Percentiles rank a stretch among this genome's conserved stretches.
Evolutionary conservation across 2,113 vertebrate genomes (phyloP).

Genomic region (Nibea coibor): DNA sequence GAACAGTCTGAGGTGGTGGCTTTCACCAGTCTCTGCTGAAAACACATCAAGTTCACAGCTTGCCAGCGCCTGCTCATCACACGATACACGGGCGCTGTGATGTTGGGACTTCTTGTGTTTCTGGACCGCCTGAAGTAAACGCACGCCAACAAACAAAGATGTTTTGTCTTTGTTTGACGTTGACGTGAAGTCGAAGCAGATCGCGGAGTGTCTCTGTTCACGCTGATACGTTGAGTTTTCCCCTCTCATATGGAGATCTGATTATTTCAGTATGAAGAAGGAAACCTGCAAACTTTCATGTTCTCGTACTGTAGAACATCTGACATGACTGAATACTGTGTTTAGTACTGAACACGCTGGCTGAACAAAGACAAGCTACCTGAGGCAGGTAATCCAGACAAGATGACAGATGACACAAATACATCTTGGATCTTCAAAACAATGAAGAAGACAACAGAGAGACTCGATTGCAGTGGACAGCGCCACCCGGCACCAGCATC

Average conservation of each 20-base stretch:
- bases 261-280: not conserved
- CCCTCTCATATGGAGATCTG: not conserved
- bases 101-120: not conserved
- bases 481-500: not conserved
- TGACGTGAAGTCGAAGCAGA: not conserved
- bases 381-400: not conserved
- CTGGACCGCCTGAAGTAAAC: conserved; percentile 2
- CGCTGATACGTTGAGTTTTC: not conserved
- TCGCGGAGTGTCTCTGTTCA: not conserved
- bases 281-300: not conserved
- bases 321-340: not conserved
- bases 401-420: not conserved
- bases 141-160: conserved; percentile 5
- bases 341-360: not conserved
- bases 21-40: not conserved
- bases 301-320: not conserved
- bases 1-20: conserved; percentile 6
- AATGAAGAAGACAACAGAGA: not conserved
- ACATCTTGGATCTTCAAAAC: not conserved
- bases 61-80: not conserved
- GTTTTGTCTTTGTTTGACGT: conserved; percentile 23
- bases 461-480: not conserved
- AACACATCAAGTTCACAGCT: not conserved
- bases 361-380: too few species aligned
- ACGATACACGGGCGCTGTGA: not conserved